Evolutionary conservation across 2,888 invertebrate genomes (phyloP).

Genomic region (Caenorhabditis doughertyi): DNA sequence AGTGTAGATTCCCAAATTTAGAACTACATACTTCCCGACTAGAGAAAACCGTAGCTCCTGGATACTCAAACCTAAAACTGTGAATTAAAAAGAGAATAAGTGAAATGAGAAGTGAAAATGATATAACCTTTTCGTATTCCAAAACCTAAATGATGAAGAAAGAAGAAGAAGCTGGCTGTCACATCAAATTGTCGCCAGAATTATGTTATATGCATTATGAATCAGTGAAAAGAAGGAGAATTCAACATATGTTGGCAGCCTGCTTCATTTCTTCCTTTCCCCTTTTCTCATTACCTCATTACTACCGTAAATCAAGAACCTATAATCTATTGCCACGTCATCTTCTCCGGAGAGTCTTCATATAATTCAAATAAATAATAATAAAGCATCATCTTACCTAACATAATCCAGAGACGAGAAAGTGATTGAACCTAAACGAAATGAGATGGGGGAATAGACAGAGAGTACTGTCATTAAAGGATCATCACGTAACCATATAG

Average conservation of each 20-base stretch:
- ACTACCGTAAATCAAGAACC: constrained; percentile 61
- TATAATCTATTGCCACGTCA: constrained; percentile 58
- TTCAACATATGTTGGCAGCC: constrained; percentile 67
- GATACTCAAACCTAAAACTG: no score
- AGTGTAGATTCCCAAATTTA: no score
- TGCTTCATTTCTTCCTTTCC: constrained; percentile 16
- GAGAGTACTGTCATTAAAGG: constrained; percentile 58
- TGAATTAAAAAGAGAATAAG: no score
- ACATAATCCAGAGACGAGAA: constrained; percentile 2
- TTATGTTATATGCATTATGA: constrained; percentile 63
- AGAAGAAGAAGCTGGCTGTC: constrained; percentile 51
- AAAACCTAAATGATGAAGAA: neutral
- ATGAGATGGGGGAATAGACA: neutral
- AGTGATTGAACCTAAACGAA: neutral
- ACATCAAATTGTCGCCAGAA: constrained; percentile 60
- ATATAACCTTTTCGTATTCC: neutral
- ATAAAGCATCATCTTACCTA: neutral
- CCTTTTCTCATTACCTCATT: constrained; percentile 30
- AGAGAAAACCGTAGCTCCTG: no score
- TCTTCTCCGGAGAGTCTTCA: neutral
- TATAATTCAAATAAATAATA: constrained; percentile 22
- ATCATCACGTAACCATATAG: constrained; percentile 56
- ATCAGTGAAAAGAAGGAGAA: constrained; percentile 36
- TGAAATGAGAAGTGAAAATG: constrained; percentile 18
- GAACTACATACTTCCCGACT: no score